A percentile compares a stretch with the other conserved stretches of the same genome.
phyloP scores from a whole-genome alignment of 2,797 vertebrate species.

The Brachyrhaphis roseni region DNA sequence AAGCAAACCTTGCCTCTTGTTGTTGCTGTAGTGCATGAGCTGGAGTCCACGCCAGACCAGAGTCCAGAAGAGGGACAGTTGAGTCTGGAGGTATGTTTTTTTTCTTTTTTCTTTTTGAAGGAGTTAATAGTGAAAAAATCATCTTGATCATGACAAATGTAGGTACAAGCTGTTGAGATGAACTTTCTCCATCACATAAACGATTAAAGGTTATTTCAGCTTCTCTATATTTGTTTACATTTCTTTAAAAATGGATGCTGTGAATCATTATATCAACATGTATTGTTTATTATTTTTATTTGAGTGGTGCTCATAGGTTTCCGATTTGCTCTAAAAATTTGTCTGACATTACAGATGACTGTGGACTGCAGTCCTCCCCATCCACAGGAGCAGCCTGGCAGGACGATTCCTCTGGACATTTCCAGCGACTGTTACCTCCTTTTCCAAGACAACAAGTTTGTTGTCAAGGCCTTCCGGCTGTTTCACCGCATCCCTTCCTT shows the following conservation, averaged over 20 bases:
- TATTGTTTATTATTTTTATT: neutral
- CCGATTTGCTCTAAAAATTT: neutral
- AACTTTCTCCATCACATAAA: neutral
- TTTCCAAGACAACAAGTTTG: constrained; percentile 83
- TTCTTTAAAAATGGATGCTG: neutral
- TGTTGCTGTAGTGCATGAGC: constrained; percentile 84
- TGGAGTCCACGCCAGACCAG: constrained; percentile 88
- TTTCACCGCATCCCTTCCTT: constrained; percentile 93
- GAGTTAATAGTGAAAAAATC: neutral
- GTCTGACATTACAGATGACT: constrained; percentile 49
- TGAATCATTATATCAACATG: neutral
- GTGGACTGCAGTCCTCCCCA: constrained; percentile 56
- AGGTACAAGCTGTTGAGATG: neutral
- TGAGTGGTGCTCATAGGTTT: neutral
- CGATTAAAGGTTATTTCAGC: neutral
- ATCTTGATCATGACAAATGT: neutral
- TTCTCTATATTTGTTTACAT: neutral
- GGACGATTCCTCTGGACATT: constrained; percentile 76
- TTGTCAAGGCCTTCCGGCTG: constrained; percentile 88
- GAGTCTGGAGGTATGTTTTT: constrained; percentile 9
- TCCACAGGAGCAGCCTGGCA: constrained; percentile 80
- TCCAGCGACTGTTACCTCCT: constrained; percentile 81
- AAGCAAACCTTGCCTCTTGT: neutral
- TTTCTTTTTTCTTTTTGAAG: neutral
- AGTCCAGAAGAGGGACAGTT: constrained; percentile 83